Evolutionary conservation across 2,113 vertebrate species (phyloP).

Genomic region (Tachysurus fulvidraco): DNA sequence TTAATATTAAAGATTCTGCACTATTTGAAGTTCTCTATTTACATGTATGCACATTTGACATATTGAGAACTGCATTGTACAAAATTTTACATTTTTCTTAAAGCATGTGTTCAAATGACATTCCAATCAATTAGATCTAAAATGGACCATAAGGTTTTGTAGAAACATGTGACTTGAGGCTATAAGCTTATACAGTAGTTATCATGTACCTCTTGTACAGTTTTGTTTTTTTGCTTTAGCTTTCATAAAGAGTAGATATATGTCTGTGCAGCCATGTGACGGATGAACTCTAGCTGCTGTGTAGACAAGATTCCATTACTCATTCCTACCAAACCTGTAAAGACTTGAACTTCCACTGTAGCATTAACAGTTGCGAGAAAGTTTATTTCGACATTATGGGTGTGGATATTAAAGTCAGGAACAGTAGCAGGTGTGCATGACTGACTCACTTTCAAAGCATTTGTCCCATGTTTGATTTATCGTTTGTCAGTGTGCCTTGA

Average conservation of each 20-base stretch:
- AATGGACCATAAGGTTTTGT: background rate
- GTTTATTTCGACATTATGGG: slow-evolving; percentile 34
- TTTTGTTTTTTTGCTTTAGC: background rate
- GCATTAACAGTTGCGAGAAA: slow-evolving; percentile 2
- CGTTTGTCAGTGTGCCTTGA: background rate
- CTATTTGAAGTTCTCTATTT: background rate
- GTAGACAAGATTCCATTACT: slow-evolving; percentile 22
- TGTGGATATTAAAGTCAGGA: slow-evolving; percentile 35
- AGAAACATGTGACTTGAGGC: background rate
- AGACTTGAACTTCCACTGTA: slow-evolving; percentile 30
- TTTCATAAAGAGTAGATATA: too few species aligned
- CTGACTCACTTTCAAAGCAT: slow-evolving; percentile 20
- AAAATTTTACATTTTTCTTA: background rate
- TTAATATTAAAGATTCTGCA: background rate
- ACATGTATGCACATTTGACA: background rate
- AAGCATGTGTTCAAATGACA: background rate
- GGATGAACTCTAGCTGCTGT: slow-evolving; percentile 34
- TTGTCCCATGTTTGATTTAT: background rate
- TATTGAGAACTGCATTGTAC: background rate
- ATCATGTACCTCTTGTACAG: background rate
- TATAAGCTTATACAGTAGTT: background rate
- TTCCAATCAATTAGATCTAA: background rate
- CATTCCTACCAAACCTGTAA: slow-evolving; percentile 33
- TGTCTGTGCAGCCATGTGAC: slow-evolving; percentile 8
- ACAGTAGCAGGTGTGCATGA: slow-evolving; percentile 38